Base-by-base conservation (phyloP, 2,113 vertebrate species). In the Falco punctatus region DNA sequence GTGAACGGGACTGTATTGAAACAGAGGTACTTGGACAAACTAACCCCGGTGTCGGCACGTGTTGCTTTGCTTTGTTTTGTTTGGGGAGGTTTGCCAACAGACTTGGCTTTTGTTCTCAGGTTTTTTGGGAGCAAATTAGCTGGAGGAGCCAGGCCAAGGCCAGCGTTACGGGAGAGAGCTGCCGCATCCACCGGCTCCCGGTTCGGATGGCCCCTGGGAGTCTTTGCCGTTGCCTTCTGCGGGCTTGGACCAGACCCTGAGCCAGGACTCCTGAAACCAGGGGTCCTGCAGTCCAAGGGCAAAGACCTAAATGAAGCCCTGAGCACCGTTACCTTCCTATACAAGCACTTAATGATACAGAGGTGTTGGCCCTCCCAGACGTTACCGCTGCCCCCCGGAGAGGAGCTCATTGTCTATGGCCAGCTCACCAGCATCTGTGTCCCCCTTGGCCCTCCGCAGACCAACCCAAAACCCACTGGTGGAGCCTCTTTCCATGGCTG, bases 11-110 rank as follows among this genome's bases (percentile, higher is more conserved):
- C 62, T 69, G 26, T 33, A 38, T 80, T 69, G 24, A 48, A 52
- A 66, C 23, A 83, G 27, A 66, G 26, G 9, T 46, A 27, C 42
- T 72, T 44, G 65, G 49, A 40, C 48, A 83, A 81, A 58, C 30
- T 8, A n/a, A 57, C 30, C 17, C 57, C 0, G 2, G 2, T 6
- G n/a, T 18, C 27, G 26, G 26, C 0, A 2, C 24, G 22, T 33
- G 18, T 30, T 61, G 33, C 1, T 38, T 15, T 14, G 14, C 19
- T 38, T 66, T 51, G 11, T 23, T 52, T 24, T 11, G 19, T 44
- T 32, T 14, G 6, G 23, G 33, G 64, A 52, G 23, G 38, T n/a
- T 57, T 59, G 51, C n/a, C 64, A 33, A 61, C 52, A 51, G n/a
- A 30, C 18, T 57, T 35, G 58, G 86, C 35, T 73, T 73, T 55